These are phyloP conservation scores for Dermatemys mawii DNA, from an alignment of 2,113 vertebrate genomes.

Conservation along the genomic window DNA sequence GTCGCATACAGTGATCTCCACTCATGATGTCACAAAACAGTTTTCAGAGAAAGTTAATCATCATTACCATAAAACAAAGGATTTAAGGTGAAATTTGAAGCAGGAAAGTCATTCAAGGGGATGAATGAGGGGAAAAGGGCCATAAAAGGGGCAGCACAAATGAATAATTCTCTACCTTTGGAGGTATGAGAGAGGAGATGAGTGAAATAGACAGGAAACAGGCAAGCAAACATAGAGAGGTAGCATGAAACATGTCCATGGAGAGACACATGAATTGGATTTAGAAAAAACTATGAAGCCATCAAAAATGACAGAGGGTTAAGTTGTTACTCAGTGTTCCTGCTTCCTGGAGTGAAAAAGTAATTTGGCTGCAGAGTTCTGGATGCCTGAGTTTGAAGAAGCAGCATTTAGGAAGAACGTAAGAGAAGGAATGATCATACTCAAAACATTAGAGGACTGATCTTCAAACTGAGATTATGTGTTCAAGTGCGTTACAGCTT, in stretches of 20 bases:
- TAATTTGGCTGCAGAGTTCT: neutral
- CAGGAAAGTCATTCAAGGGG: neutral
- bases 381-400: neutral
- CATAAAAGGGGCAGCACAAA: neutral
- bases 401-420: neutral
- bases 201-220: neutral
- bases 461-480: neutral
- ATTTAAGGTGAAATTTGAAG: neutral
- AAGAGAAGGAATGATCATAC: neutral
- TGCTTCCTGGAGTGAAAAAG: neutral
- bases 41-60: neutral
- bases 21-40: neutral
- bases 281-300: neutral
- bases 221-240: neutral
- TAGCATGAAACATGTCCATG: neutral
- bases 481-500: neutral
- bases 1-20: neutral
- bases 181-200: neutral
- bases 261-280: neutral
- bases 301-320: neutral
- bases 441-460: neutral
- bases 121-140: neutral
- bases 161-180: neutral
- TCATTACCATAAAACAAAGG: neutral
- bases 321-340: neutral